A percentile compares a stretch with the other conserved stretches of the same genome.
Evolutionary conservation across 1,140 invertebrate species (phyloP).

Genomic region (Diprion similis): DNA sequence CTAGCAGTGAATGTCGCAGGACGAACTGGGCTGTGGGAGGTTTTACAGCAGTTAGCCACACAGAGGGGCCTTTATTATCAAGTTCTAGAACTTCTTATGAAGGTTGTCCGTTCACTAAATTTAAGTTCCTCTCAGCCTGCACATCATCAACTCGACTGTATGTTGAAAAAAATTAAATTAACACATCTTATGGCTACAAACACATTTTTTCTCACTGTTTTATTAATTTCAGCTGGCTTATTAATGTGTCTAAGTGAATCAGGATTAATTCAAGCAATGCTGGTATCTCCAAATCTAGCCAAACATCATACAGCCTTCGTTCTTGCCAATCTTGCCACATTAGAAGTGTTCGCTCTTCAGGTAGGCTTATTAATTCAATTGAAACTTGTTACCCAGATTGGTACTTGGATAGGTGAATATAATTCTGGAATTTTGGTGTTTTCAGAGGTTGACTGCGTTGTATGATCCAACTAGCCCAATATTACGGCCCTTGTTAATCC

Average conservation of each 20-base stretch:
- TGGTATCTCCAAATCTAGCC: conserved; percentile 53
- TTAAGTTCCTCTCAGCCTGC: conserved; percentile 35
- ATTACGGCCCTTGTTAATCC: conserved; percentile 54
- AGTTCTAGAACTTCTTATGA: conserved; percentile 62
- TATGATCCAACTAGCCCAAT: conserved; percentile 63
- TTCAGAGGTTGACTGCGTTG: conserved; percentile 57
- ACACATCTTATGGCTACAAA: not conserved
- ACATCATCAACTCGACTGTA: conserved; percentile 43
- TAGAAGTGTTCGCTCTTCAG: conserved; percentile 55
- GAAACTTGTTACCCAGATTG: not conserved
- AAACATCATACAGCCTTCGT: conserved; percentile 56
- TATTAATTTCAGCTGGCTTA: conserved; percentile 52
- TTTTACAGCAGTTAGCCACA: conserved; percentile 66
- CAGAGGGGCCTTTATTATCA: conserved; percentile 66
- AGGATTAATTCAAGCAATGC: conserved; percentile 56
- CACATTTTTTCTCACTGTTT: not conserved
- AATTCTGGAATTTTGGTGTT: not conserved
- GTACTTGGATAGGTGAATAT: too few species aligned
- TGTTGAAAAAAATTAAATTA: conserved; percentile 18
- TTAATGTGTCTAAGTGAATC: conserved; percentile 60
- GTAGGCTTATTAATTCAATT: conserved; percentile 34
- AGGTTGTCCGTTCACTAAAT: conserved; percentile 45
- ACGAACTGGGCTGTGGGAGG: conserved; percentile 69
- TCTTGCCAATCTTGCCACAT: conserved; percentile 47
- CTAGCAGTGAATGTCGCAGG: conserved; percentile 70